Base-by-base conservation (phyloP, 2,797 vertebrate genomes). In the Sebastolobus alascanus region DNA sequence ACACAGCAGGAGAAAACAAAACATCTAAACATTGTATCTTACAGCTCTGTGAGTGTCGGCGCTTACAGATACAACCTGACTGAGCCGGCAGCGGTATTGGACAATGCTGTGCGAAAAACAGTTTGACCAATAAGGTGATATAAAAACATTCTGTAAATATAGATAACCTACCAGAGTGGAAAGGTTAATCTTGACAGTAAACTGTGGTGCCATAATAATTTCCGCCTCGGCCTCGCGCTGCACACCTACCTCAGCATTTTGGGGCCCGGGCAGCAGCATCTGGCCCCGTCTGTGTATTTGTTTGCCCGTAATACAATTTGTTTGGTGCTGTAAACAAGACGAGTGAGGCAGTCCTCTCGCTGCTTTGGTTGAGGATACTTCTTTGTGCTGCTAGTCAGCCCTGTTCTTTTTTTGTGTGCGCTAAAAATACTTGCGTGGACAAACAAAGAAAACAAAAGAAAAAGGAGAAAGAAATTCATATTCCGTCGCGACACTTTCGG, bases 361-460 rank as follows among this genome's bases (percentile, higher is more conserved):
- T 67, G 73, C 80, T 86, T 71, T 75, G 40, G 73, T 61, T 75
- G 56, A 75, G 66, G 54, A 65, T 54, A 25, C 10, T 29, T 79
- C 22, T 87, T 75, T 82, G 61, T 75, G 72, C 73, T 61, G 55
- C 72, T 52, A 50, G 65, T 83, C 73, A 65, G 27, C 43, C 33
- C 58, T 61, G 20, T 29, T 72, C 18, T 64, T 71, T 27, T 8
- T 33, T 25, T n/a, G 35, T 25, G 4, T 27, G 56, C 61, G 77
- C 85, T 85, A 82, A 86, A 90, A 90, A 90, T 87, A 81, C 66
- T 63, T n/a, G 6, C 6, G 18, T 69, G 73, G 66, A 82, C n/a
- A 67, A 86, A 79, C 54, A 79, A 25, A 25, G 5, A 63, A 69
- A 79, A 61, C 55, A 14, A 75, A 77, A 75, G 37, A 25, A 64